Base-by-base conservation (phyloP, 2,888 invertebrate genomes). In the Plebejus anna region DNA sequence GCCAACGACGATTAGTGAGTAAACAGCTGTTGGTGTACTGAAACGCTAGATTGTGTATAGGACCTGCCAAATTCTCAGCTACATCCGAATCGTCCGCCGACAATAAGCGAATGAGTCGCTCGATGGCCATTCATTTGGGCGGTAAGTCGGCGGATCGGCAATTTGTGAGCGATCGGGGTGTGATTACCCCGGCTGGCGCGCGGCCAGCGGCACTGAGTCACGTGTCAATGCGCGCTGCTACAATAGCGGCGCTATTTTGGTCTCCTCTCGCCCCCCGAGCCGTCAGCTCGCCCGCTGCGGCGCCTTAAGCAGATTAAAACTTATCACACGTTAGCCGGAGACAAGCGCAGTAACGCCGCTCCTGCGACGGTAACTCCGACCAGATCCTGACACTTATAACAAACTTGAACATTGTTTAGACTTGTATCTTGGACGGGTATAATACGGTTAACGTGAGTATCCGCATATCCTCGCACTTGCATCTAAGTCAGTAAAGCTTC, bases 91-190 rank as follows among this genome's bases (percentile, higher is more conserved):
- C 13, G 32, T 1, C 32, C 32, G 13, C 32, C 28, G 16, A 11
- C 16, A 36, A 66, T 66, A 36, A 66, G 66, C 32, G 32, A 66
- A 13, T 32, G 5, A 61, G 28, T 28, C 28, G 61, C 28, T 61
- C 61, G 9, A 13, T 32, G 32, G 66, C 66, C 32, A 66, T 66
- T 66, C 3, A 4, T 13, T 66, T 13, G 32, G 5, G 4, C 3
- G 32, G 13, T 32, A 66, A 66, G 11, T 61, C 28, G 61, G 6
- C 7, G 7, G 66, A 66, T 13, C 22, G 66, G 66, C 66, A 66
- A 66, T 66, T 66, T 13, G 66, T 66, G 66, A 66, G 66, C 5
- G 66, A 66, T 66, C 66, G 66, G 4, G 66, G 66, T 66, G 66
- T 66, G 32, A 66, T 32, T 11, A 61, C 36, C 3, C 61, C 11